Base-by-base conservation (phyloP, 2,113 vertebrate species). In the Mastomys natalensis region DNA sequence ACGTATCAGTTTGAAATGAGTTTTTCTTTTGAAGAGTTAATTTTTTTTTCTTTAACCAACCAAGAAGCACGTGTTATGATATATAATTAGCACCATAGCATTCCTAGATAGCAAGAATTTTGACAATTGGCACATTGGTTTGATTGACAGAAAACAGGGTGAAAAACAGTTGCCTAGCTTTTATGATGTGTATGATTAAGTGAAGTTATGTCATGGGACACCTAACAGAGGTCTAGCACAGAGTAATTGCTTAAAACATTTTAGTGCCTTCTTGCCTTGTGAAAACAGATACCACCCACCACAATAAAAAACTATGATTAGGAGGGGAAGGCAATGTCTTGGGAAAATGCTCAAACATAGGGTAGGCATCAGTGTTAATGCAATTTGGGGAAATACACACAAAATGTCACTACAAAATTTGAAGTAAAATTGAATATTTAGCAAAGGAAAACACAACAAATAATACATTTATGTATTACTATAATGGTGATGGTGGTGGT, bases 241-340 rank as follows among this genome's bases (percentile, higher is more conserved):
- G 37, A 84, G 51, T 3, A 87, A 37, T 89, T 96, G 73, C 66
- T 93, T 76, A 64, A 91, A 87, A 85, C 3, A 87, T 84, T 93
- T 87, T 92, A 76, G 16, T 96, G 64, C 72, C 19, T 95, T 60
- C 13, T 91, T 92, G 80, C 24, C 93, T 90, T 87, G 37, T 94
- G 73, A 92, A 89, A 94, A 95, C 19, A 74, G 26, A 51, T 6
- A 91, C 45, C 34, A 72, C 80, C n/a, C 12, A 40, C 37, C 21
- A 73, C 37, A 68, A 51, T 26, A 70, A 87, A 87, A 48, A 89
- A n/a, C 12, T 37, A 48, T 34, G 37, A n/a, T 26, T 26, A 45
- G 53, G 74, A 85, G 12, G 58, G 87, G 31, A 92, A 82, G 68
- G 22, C 40, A 77, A 16, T 55, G 6, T 48, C 66, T 90, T 90